Evolutionary conservation across 2,888 invertebrate genomes (phyloP).

Genomic region (Encarsia formosa): DNA sequence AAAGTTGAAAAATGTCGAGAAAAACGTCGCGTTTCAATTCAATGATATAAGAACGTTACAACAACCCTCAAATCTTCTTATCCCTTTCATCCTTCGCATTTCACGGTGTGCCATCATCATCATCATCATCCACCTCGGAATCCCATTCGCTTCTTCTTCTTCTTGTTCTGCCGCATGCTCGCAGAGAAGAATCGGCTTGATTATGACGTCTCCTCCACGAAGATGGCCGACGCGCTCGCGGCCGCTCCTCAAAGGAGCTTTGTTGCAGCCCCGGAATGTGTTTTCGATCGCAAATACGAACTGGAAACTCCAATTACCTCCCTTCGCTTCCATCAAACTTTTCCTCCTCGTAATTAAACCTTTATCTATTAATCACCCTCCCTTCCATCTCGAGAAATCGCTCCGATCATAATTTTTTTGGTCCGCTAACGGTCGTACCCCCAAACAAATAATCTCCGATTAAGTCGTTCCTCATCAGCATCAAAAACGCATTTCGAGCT

Average conservation of each 20-base stretch:
- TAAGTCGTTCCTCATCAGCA: constrained; percentile 12
- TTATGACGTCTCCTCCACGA: constrained; percentile 46
- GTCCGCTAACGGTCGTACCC: too few species aligned
- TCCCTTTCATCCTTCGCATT: too few species aligned
- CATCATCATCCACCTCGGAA: neutral
- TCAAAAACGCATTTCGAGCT: neutral
- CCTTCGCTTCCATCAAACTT: too few species aligned
- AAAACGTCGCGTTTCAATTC: too few species aligned
- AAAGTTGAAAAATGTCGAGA: too few species aligned
- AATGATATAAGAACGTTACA: too few species aligned
- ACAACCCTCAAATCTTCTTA: too few species aligned
- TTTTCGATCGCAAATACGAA: neutral
- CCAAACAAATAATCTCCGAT: constrained; percentile 6
- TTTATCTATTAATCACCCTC: too few species aligned
- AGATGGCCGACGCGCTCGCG: constrained; percentile 26
- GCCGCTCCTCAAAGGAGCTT: neutral
- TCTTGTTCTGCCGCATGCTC: constrained; percentile 35
- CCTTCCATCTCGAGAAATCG: too few species aligned
- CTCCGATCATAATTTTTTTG: too few species aligned
- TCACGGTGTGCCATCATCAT: neutral
- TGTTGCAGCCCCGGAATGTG: neutral
- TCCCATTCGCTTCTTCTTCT: constrained; percentile 27
- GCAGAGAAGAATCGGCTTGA: constrained; percentile 36
- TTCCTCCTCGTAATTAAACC: too few species aligned
- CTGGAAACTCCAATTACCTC: too few species aligned